Conservation (phyloP, 2,113 vertebrate genomes). For the Chaetura pelagica region DNA sequence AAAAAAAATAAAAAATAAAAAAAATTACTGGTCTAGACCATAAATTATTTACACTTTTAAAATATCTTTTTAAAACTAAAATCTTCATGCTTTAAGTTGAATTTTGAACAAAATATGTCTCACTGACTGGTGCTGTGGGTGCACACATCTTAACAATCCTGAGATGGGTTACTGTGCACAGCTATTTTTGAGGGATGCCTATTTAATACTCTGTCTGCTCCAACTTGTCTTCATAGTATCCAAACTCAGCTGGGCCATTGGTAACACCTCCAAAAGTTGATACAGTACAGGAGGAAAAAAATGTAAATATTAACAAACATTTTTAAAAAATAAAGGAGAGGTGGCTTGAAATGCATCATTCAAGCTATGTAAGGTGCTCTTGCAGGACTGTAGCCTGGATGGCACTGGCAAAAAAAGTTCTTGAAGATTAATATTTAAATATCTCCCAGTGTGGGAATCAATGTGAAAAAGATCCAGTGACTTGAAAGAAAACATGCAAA, state of each 20-base stretch:
- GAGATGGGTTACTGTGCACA: background rate
- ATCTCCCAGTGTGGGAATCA: background rate
- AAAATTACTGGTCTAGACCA: background rate
- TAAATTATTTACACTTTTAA: background rate
- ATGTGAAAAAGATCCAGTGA: background rate
- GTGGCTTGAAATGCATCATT: background rate
- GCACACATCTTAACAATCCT: background rate
- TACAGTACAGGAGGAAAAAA: background rate
- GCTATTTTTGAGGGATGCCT: background rate
- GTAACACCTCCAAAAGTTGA: background rate
- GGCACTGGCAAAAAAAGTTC: background rate
- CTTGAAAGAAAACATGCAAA: background rate
- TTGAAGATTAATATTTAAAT: background rate
- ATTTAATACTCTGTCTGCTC: background rate
- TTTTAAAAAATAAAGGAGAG: background rate
- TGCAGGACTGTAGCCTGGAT: background rate
- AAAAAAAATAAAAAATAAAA: background rate
- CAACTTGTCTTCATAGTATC: background rate
- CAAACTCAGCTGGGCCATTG: background rate
- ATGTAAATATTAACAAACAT: background rate
- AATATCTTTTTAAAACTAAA: background rate
- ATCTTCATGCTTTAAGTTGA: background rate
- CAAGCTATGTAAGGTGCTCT: background rate
- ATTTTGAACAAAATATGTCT: background rate
- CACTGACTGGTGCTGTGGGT: background rate